Percentiles rank a stretch among this genome's conserved stretches.
Conservation (phyloP, 2,888 invertebrate genomes). For the Bombyx huttoni region DNA sequence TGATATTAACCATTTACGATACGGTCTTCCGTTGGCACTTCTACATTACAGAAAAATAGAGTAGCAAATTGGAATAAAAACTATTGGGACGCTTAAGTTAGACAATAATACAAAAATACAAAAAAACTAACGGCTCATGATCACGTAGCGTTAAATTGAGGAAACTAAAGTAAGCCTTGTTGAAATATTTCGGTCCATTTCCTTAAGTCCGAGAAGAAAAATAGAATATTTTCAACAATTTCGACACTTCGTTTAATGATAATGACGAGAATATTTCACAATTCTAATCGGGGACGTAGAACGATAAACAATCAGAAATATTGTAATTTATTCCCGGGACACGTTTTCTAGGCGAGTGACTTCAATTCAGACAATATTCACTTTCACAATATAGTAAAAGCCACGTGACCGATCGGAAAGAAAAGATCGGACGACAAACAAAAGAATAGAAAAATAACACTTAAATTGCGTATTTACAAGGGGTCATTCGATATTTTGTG, state of each 20-base stretch:
- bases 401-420: slow-evolving; percentile 16
- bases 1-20: too few relatives aligned
- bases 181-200: neutral
- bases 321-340: slow-evolving; percentile 19
- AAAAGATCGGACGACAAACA: neutral
- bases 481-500: too few relatives aligned
- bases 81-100: too few relatives aligned
- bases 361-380: slow-evolving; percentile 13
- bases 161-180: too few relatives aligned
- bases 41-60: too few relatives aligned
- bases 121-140: too few relatives aligned
- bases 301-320: slow-evolving; percentile 8
- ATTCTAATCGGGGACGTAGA: neutral
- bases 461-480: too few relatives aligned
- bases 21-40: too few relatives aligned
- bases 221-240: neutral
- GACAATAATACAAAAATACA: too few relatives aligned
- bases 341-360: slow-evolving; percentile 25
- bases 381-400: slow-evolving; percentile 19
- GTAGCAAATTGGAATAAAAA: too few relatives aligned
- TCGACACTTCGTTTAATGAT: neutral
- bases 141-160: too few relatives aligned
- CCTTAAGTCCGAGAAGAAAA: neutral
- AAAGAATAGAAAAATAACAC: neutral
- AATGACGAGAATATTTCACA: neutral